Percentiles rank a stretch among this genome's conserved stretches.
Evolutionary conservation across 2,797 vertebrate species (phyloP).

Genomic region (Esox masquinongy): DNA sequence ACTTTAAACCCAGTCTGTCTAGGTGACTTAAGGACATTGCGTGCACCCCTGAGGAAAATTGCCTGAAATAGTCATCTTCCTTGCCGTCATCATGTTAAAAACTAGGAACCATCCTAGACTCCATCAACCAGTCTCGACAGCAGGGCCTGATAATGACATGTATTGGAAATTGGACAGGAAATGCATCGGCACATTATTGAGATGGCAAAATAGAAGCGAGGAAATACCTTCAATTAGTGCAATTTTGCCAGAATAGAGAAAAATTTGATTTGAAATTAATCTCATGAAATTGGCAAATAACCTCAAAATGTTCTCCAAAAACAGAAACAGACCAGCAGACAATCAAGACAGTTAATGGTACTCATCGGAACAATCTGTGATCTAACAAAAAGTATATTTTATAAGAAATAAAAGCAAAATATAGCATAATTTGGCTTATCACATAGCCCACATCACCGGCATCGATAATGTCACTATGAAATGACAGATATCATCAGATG

Average conservation of each 20-base stretch:
- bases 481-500: neutral
- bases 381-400: too few species aligned
- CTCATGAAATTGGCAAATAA: neutral
- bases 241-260: neutral
- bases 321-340: neutral
- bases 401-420: neutral
- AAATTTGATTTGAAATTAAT: neutral
- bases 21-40: too few species aligned
- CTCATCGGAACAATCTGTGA: too few species aligned
- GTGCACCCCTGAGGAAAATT: too few species aligned
- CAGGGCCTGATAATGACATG: too few species aligned
- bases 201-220: neutral
- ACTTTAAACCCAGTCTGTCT: too few species aligned
- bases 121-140: too few species aligned
- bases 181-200: neutral
- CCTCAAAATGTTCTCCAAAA: neutral
- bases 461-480: neutral
- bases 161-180: neutral
- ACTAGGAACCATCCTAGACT: too few species aligned
- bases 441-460: neutral
- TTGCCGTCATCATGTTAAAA: too few species aligned
- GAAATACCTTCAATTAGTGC: neutral
- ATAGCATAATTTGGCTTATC: neutral
- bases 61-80: too few species aligned
- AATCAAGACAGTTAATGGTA: neutral